Base-by-base conservation (phyloP, 2,797 vertebrate genomes). In the Onychomys arenicola region DNA sequence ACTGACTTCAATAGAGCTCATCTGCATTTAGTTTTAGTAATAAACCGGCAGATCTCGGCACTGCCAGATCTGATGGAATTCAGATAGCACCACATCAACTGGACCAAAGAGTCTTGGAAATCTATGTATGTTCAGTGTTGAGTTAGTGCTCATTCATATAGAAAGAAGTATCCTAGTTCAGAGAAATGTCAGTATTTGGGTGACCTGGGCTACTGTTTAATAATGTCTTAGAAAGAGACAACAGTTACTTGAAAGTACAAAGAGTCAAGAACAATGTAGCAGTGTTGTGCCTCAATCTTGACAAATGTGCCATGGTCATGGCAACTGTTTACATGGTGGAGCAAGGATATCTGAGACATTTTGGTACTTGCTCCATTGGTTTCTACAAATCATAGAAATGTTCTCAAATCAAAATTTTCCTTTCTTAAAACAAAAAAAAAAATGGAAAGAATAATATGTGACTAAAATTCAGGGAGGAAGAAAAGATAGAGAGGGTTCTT, bases 11-110 rank as follows among this genome's bases (percentile, higher is more conserved):
- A 63, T n/a, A 89, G 59, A 37, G 11, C 19, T 95, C 49, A 89
- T 37, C 32, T 75, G 85, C 63, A 63, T 88, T 89, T 90, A 69
- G 13, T 89, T 96, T 92, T 80, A 84, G 27, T 83, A 83, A 93
- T 73, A 76, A 89, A 88, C 19, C 37, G 61, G 57, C 29, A 91
- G 21, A 71, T 92, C 65, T 14, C 3, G 19, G 37, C 46, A 23
- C 17, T 89, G 32, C 40, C 37, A 76, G 90, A 89, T 43, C 61
- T 82, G 52, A 93, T 75, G 59, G 29, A 59, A 84, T 77, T 94
- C 75, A 93, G 43, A 63, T 29, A 91, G 78, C 78, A 55, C 16
- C n/a, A 71, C 9, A 49, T 40, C 7, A 6, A 63, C 12, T 12
- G 17, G n/a, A 95, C 23, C 75, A 92, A 86, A 88, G 34, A 63